Evolutionary conservation across 2,113 vertebrate genomes (phyloP).

Genomic region (Anseranas semipalmata): DNA sequence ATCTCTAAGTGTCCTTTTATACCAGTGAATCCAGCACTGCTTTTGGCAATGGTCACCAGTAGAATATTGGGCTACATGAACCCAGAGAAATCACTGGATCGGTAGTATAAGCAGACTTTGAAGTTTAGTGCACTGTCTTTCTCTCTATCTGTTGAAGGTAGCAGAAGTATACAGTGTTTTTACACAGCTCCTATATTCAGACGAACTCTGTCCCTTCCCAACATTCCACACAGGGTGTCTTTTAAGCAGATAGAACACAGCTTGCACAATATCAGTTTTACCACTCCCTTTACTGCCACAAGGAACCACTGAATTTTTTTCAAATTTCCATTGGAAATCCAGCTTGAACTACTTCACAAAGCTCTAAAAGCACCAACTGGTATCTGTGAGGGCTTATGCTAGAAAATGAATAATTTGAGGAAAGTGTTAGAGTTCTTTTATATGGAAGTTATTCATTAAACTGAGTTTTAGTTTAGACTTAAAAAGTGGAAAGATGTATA

Average conservation of each 20-base stretch:
- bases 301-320: constrained; percentile 2
- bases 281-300: background rate
- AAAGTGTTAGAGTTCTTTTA: background rate
- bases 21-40: background rate
- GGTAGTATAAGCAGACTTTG: background rate
- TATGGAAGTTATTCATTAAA: constrained; percentile 25
- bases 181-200: background rate
- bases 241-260: constrained; percentile 6
- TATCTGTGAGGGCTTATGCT: background rate
- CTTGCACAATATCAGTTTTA: constrained; percentile 40
- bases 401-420: background rate
- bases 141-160: background rate
- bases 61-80: background rate
- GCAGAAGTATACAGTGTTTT: background rate
- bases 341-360: constrained; percentile 36
- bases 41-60: background rate
- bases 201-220: background rate
- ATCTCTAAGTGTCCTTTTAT: background rate
- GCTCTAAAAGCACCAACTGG: background rate
- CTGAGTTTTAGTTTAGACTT: background rate
- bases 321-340: constrained; percentile 20
- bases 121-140: background rate
- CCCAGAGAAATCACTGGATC: background rate
- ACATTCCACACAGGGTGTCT: accelerated
- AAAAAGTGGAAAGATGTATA: background rate